Evolutionary conservation across 2,888 invertebrate genomes (phyloP).

Genomic region (Iselma pallidipennis): DNA sequence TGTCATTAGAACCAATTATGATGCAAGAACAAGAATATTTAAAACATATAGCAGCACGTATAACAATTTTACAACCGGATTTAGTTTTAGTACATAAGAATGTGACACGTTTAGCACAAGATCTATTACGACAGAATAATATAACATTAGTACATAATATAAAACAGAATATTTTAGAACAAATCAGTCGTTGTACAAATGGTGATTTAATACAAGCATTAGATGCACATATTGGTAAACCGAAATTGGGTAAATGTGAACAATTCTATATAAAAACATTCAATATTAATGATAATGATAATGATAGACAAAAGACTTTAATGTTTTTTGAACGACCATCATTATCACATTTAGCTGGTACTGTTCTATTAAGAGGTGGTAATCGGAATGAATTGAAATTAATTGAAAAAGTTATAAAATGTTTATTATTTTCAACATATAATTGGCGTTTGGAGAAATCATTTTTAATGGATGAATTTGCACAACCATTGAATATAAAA

Average conservation of each 20-base stretch:
- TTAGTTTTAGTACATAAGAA: constrained; percentile 89
- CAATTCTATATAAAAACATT: constrained; percentile 74
- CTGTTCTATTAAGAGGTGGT: constrained; percentile 83
- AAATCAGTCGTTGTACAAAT: constrained; percentile 76
- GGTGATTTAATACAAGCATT: constrained; percentile 86
- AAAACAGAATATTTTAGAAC: constrained; percentile 77
- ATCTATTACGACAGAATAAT: constrained; percentile 75
- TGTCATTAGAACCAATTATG: constrained; percentile 91
- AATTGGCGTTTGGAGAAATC: constrained; percentile 93
- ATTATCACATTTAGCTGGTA: constrained; percentile 80
- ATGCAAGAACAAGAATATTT: constrained; percentile 92
- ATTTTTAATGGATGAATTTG: constrained; percentile 87
- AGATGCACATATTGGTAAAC: constrained; percentile 82
- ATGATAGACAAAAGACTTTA: constrained; percentile 75
- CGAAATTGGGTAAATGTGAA: constrained; percentile 82
- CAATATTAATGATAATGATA: constrained; percentile 48
- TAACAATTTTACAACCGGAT: constrained; percentile 80
- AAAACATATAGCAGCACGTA: constrained; percentile 81
- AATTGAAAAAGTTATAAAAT: constrained; percentile 81
- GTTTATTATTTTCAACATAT: constrained; percentile 83
- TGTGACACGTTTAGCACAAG: constrained; percentile 83
- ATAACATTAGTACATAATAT: constrained; percentile 90
- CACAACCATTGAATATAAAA: constrained; percentile 67
- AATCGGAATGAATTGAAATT: constrained; percentile 72
- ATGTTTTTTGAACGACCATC: constrained; percentile 94